These are phyloP conservation scores for Ylistrum balloti DNA, from an alignment of 1,140 invertebrate species.

Conservation along the genomic window DNA sequence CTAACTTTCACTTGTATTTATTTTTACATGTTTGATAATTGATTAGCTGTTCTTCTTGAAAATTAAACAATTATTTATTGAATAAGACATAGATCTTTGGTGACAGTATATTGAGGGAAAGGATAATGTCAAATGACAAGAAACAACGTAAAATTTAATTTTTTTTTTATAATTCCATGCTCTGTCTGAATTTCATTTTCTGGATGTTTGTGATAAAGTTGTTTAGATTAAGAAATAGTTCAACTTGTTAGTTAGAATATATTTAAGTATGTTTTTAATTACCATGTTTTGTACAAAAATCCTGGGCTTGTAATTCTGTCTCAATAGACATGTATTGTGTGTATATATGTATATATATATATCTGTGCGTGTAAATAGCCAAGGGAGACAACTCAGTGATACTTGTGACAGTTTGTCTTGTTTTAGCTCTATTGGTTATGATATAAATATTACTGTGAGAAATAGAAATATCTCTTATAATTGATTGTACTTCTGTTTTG, in stretches of 20 bases:
- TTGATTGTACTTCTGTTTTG: not conserved
- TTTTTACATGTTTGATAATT: not conserved
- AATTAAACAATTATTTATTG: no score
- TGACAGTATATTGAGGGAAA: no score
- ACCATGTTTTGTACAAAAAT: not conserved
- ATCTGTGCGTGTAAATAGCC: not conserved
- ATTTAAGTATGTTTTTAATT: not conserved
- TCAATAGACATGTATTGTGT: not conserved
- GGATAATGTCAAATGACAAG: no score
- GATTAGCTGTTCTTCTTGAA: no score
- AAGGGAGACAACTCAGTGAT: constrained; percentile 12
- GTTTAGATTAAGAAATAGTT: not conserved
- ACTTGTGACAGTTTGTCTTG: not conserved
- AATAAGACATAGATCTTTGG: no score
- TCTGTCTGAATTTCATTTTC: constrained; percentile 5
- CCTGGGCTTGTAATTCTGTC: no score
- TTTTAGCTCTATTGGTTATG: not conserved
- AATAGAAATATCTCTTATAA: not conserved
- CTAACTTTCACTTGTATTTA: not conserved
- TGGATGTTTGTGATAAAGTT: not conserved
- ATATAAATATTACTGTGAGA: not conserved
- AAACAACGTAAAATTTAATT: no score
- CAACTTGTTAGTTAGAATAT: not conserved
- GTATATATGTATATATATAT: not conserved
- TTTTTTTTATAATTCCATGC: no score